Evolutionary conservation across 2,113 vertebrate species (phyloP).

Genomic region (Sula dactylatra): DNA sequence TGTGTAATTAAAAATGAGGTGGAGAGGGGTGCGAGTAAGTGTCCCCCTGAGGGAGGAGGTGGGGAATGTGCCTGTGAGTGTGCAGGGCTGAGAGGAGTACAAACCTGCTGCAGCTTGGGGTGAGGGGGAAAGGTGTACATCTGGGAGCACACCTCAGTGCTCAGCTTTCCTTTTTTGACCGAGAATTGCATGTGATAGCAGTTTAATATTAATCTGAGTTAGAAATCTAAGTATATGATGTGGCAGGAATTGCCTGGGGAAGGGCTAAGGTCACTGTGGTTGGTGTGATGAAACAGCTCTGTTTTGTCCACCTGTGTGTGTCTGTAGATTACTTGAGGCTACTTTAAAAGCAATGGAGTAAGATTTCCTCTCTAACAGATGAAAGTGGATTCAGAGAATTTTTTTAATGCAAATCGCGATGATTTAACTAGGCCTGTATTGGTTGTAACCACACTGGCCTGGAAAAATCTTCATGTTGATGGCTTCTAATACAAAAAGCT

Average conservation of each 20-base stretch:
- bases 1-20: neutral
- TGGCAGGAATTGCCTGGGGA: constrained; percentile 48
- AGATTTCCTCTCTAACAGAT: neutral
- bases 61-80: neutral
- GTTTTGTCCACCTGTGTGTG: neutral
- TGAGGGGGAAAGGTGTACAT: too few relatives aligned
- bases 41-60: neutral
- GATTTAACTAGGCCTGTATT: neutral
- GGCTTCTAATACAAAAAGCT: neutral
- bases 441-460: neutral
- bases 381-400: neutral
- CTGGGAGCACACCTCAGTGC: neutral
- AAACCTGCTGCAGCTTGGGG: neutral
- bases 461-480: neutral
- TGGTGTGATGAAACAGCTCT: constrained; percentile 40
- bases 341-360: neutral
- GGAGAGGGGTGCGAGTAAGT: neutral
- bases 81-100: neutral
- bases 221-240: constrained; percentile 25
- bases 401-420: neutral
- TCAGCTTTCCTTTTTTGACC: neutral
- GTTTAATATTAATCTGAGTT: constrained; percentile 50
- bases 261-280: constrained; percentile 62
- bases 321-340: constrained; percentile 25
- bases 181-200: neutral